These are phyloP conservation scores for Sabatieria punctata DNA, from an alignment of 2,888 invertebrate species.

Conservation along the genomic window DNA sequence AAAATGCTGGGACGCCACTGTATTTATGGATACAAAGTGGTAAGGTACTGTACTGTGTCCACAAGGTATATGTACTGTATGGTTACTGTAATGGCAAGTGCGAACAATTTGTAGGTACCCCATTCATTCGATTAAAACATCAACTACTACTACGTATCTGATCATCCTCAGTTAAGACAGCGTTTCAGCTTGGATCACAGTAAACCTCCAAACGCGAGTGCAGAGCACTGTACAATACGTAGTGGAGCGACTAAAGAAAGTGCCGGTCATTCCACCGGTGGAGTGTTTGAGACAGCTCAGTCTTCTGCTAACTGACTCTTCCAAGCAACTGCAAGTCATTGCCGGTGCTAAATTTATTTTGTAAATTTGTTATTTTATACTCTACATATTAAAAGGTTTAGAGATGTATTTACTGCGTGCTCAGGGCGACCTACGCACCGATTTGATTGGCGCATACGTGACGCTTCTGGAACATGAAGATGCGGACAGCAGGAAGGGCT, in stretches of 20 bases:
- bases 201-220: not conserved
- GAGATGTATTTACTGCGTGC: constrained; percentile 20
- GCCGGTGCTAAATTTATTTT: too few species aligned
- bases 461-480: constrained; percentile 23
- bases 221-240: not conserved
- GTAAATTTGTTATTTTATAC: too few species aligned
- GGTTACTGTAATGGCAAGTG: too few species aligned
- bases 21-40: too few species aligned
- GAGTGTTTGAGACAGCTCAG: not conserved
- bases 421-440: constrained; percentile 17
- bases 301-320: not conserved
- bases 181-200: not conserved
- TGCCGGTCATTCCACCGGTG: not conserved
- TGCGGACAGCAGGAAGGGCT: constrained; percentile 18
- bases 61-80: too few species aligned
- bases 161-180: too few species aligned
- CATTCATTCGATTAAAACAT: too few species aligned
- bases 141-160: too few species aligned
- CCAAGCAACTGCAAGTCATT: not conserved
- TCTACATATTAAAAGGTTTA: too few species aligned
- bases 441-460: constrained; percentile 22
- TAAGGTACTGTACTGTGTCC: too few species aligned
- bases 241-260: not conserved
- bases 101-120: too few species aligned
- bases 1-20: too few species aligned